phyloP scores from a whole-genome alignment of 2,888 invertebrate species.

The Pseudoips prasinana region DNA sequence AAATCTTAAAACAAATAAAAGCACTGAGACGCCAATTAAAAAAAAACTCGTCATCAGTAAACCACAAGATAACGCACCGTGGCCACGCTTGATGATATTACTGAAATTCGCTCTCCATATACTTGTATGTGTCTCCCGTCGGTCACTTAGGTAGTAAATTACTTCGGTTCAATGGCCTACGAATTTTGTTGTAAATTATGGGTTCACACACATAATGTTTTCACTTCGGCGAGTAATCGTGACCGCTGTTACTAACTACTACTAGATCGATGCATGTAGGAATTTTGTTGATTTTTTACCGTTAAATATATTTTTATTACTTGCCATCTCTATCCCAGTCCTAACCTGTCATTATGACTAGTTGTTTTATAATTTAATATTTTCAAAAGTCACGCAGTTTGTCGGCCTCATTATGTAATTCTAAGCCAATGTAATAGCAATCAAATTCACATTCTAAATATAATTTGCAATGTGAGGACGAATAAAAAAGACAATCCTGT shows the following conservation, averaged over 20 bases:
- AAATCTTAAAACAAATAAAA: too few relatives aligned
- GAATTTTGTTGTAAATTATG: slow-evolving; percentile 74
- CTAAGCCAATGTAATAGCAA: slow-evolving; percentile 33
- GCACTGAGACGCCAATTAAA: slow-evolving; percentile 15
- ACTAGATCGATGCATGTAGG: slow-evolving; percentile 66
- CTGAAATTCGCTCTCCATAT: slow-evolving; percentile 59
- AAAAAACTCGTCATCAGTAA: slow-evolving; percentile 53
- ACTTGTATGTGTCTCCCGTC: slow-evolving; percentile 57
- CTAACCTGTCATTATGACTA: slow-evolving; percentile 52
- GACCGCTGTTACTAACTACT: slow-evolving; percentile 63
- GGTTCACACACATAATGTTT: slow-evolving; percentile 77
- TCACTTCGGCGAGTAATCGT: slow-evolving; percentile 69
- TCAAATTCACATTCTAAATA: slow-evolving; percentile 37
- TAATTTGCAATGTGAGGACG: slow-evolving; percentile 27
- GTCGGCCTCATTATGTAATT: slow-evolving; percentile 36
- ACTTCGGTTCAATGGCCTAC: slow-evolving; percentile 70
- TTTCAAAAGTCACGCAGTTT: slow-evolving; percentile 47
- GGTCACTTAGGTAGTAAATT: slow-evolving; percentile 61
- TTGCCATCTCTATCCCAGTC: slow-evolving; percentile 45
- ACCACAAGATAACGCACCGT: slow-evolving; percentile 57
- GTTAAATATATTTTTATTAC: slow-evolving; percentile 45
- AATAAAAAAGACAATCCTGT: slow-evolving; percentile 34
- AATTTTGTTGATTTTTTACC: slow-evolving; percentile 64
- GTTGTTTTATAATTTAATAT: slow-evolving; percentile 46
- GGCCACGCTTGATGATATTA: slow-evolving; percentile 55